Evolutionary conservation across 2,888 invertebrate genomes (phyloP).

Genomic region (Caenorhabditis drosophilae): DNA sequence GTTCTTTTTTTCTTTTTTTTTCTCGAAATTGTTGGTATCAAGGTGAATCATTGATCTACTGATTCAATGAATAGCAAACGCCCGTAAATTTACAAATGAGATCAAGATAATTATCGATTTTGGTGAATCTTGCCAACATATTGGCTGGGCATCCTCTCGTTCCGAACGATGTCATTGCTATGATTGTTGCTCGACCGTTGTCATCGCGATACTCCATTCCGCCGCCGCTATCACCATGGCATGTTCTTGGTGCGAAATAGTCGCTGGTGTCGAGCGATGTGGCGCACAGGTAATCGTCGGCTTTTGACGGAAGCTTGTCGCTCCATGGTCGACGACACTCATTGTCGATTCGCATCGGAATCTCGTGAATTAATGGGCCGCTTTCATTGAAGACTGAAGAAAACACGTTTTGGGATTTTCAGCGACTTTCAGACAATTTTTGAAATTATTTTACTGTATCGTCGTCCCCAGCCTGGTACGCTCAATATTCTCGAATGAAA

Average conservation of each 20-base stretch:
- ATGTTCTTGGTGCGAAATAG: conserved; percentile 58
- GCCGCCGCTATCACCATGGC: conserved; percentile 65
- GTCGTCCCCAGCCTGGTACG: conserved; percentile 63
- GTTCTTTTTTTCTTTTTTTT: too few relatives aligned
- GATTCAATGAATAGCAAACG: conserved; percentile 56
- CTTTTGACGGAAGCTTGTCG: conserved; percentile 55
- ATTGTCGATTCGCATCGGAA: conserved; percentile 60
- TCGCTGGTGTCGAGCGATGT: conserved; percentile 57
- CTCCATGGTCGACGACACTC: conserved; percentile 59
- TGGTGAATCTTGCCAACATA: conserved; percentile 64
- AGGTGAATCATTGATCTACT: too few relatives aligned
- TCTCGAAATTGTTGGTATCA: too few relatives aligned
- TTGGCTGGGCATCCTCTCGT: conserved; percentile 66
- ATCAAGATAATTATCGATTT: conserved; percentile 53
- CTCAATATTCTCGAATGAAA: conserved; percentile 40
- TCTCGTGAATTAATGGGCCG: conserved; percentile 61
- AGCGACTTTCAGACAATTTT: too few relatives aligned
- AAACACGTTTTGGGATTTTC: too few relatives aligned
- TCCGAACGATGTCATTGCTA: conserved; percentile 67
- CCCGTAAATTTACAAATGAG: conserved; percentile 60
- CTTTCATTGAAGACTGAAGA: conserved; percentile 58
- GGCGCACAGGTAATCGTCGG: conserved; percentile 62
- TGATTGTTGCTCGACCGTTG: conserved; percentile 45
- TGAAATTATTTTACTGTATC: conserved; percentile 42
- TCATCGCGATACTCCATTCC: conserved; percentile 61